Base-by-base conservation (phyloP, 1,140 invertebrate genomes). In the Contarinia nasturtii region DNA sequence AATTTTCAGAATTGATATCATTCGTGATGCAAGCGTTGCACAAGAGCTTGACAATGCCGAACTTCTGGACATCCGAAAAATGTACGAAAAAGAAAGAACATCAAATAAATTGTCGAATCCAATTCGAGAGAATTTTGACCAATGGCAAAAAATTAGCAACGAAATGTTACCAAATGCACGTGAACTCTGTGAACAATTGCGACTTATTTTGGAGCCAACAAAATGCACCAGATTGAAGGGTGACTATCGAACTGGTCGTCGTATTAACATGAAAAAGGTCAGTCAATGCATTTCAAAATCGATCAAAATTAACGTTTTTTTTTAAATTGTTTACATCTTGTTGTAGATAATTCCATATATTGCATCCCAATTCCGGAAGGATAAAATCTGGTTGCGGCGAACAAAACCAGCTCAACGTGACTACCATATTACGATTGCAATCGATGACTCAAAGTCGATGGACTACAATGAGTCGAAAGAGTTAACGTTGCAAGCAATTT, bases 401-500 rank as follows among this genome's bases (percentile, higher is more conserved):
- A 98, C 88, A 0, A 93, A 95, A 66, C 91, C 91, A 0, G 91
- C 86, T 0, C 91, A 96, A 61, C 71, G 96, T 46, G 81, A 98
- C 53, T 99, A 98, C 67, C 92, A 97, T 63, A 93, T 99, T 34
- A 76, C 91, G 22, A 69, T 99, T 12, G 95, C 96, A 1, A 77
- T 99, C 8, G 96, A 99, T 66, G 93, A 99, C 66, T 98, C 94
- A 0, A 86, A 86, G 43, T 88, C 84, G 48, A 92, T 93, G 88
- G 71, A 77, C 11, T 82, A 91, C 57, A 91, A 88, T 66, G 76
- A 82, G 60, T 88, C 86, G 17, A 88, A 87, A 63, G 81, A 86
- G 56, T 67, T 98, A 43, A 90, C 94, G 0, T 91, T 96, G 61
- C 90, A 98, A 61, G 90, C 92, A 17, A 69, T 98, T 2, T 86